Evolutionary conservation across 2,888 invertebrate genomes (phyloP).

Genomic region (Caenorhabditis zanzibari): DNA sequence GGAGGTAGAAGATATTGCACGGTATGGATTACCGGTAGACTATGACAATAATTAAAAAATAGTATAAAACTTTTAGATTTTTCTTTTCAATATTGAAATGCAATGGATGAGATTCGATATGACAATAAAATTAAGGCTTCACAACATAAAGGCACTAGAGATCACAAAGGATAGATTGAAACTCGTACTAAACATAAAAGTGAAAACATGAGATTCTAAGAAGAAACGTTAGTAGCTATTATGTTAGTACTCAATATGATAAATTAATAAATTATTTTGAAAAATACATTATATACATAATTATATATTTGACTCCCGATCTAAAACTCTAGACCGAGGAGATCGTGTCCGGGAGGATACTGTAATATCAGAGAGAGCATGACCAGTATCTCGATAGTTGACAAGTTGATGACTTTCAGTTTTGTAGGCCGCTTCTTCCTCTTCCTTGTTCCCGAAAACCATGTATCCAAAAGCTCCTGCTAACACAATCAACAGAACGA

Average conservation of each 20-base stretch:
- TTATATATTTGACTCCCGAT: constrained; percentile 31
- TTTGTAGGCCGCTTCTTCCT: constrained; percentile 36
- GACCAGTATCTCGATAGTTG: constrained; percentile 46
- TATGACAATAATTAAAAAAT: constrained; percentile 15
- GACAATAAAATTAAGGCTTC: constrained; percentile 26
- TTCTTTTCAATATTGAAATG: not conserved
- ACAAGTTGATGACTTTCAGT: constrained; percentile 62
- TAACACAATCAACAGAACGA: constrained; percentile 74
- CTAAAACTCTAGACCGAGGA: constrained; percentile 51
- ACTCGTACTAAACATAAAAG: constrained; percentile 51
- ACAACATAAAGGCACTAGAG: constrained; percentile 57
- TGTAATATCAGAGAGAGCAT: constrained; percentile 26
- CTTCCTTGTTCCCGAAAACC: constrained; percentile 57
- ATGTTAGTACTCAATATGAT: not conserved
- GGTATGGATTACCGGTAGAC: constrained; percentile 29
- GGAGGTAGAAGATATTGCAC: constrained; percentile 3
- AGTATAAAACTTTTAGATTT: not conserved
- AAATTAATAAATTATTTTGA: constrained; percentile 31
- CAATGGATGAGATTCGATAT: constrained; percentile 17
- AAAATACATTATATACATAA: constrained; percentile 38
- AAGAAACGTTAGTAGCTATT: constrained; percentile 41
- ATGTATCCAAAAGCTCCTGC: constrained; percentile 76
- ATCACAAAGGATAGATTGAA: constrained; percentile 32
- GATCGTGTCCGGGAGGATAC: constrained; percentile 51
- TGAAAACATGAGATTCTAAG: constrained; percentile 43